Percentiles rank a stretch among this genome's conserved stretches.
These are phyloP conservation scores for Napeogenes sylphis DNA, from an alignment of 2,888 invertebrate species.

Conservation along the genomic window DNA sequence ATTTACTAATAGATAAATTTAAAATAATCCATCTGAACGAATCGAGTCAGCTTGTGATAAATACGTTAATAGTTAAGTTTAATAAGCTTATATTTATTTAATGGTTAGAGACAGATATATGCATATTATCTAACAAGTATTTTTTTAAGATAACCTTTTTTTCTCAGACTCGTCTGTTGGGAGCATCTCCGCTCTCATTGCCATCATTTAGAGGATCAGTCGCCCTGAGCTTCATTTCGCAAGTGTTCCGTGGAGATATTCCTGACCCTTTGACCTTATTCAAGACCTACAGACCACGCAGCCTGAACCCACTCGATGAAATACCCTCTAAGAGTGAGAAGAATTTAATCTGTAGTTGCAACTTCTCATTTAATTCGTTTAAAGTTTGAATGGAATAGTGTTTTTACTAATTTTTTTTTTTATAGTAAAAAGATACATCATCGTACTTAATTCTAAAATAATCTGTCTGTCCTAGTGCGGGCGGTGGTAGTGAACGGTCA, in stretches of 20 bases:
- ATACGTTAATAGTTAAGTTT: no score
- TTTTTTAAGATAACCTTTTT: neutral
- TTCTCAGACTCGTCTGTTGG: conserved; percentile 30
- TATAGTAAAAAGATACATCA: no score
- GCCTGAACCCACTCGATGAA: conserved; percentile 74
- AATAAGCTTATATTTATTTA: no score
- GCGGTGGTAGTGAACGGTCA: conserved; percentile 87
- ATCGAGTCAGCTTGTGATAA: no score
- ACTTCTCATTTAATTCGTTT: neutral
- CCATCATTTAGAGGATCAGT: conserved; percentile 78
- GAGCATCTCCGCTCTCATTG: conserved; percentile 43
- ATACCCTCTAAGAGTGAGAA: conserved; percentile 81
- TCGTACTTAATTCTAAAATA: neutral
- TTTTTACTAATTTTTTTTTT: neutral
- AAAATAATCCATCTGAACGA: no score
- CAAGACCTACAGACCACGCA: conserved; percentile 75
- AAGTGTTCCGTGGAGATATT: conserved; percentile 78
- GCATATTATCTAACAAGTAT: no score
- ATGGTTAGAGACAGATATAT: no score
- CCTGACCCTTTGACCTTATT: conserved; percentile 75
- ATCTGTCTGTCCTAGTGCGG: conserved; percentile 66
- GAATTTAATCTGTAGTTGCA: neutral
- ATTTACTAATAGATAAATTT: no score
- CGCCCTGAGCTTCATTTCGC: conserved; percentile 79
- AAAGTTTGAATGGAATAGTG: neutral